Base-by-base conservation (phyloP, 2,113 vertebrate species). In the Rhinoderma darwinii region DNA sequence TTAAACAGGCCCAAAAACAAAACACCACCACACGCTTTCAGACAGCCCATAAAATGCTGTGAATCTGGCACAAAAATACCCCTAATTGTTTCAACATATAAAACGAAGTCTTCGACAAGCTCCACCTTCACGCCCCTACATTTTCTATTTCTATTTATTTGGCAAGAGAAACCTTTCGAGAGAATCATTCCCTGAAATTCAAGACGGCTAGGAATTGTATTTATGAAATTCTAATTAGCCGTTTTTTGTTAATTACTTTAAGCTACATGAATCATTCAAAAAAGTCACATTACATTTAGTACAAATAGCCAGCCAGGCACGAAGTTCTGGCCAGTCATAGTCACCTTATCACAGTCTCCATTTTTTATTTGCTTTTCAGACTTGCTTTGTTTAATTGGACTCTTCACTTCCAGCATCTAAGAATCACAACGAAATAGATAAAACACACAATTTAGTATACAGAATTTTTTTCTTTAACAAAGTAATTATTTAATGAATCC, bases 301-400 rank as follows among this genome's bases (percentile, higher is more conserved):
- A 30, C n/a, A 61, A 87, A 73, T 61, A 82, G 27, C 63, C 51
- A 0, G 1, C 12, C 14, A 20, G 30, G 20, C 54, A 18, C 1
- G 9, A 44, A 30, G 17, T 12, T 35, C 20, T 80, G 50, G 18
- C 6, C 78, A 47, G 25, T 25, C 6, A 39, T 5, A 30, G 37
- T 91, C 93, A 99, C 97, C 97, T 99, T 98, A 93, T 99, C 98
- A 93, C 96, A 98, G 87, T 99, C 97, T 30, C 96, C 92, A 88
- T 95, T 97, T 89, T 96, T 97, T 83, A 94, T 94, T 92, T 93
- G 96, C 92, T 97, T 98, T 92, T 98, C 97, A 90, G 96, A 93
- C 83, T 97, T 98, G 91, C 89, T 94, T 91, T 96, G 97, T 89
- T 97, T 98, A 92, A 94, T 94, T 89, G 97, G 97, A 91, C 95